Base-by-base conservation (phyloP, 2,113 vertebrate genomes). In the Sinocyclocheilus anshuiensis region DNA sequence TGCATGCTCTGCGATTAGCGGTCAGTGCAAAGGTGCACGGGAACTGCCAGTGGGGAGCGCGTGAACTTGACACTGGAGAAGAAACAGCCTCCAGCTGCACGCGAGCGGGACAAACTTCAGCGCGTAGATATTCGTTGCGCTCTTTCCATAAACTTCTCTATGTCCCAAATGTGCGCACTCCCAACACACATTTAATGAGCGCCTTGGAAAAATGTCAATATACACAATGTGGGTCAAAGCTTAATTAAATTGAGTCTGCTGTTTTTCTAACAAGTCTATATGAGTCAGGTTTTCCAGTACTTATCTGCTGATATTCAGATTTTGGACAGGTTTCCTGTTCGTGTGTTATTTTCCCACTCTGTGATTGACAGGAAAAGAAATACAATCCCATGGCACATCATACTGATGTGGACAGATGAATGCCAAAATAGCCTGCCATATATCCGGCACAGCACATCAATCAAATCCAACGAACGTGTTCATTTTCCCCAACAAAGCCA, bases 201-300 rank as follows among this genome's bases (percentile, higher is more conserved):
- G 2, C 10, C 50, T 53, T 45, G 75, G 63, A 87, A 74, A 74
- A 29, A 57, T 39, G 4, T 36, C 10, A 10, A 7, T 29, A 57
- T 69, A 11, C 22, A 69, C 48, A 78, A 78, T 79, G 61, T 61
- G 75, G 86, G 75, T 84, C 75, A 84, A 74, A 84, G 75, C 24
- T 79, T 71, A 78, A 84, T 84, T 84, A 48, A 83, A 74, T 78
- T 33, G 39, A 67, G 22, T 83, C 6, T 10, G 18, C 12, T 69
- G 63, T 83, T 69, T n/a, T 53, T 53, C 45, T 22, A 71, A 71
- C 8, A 5, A 82, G 20, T 82, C 42, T 29, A 15, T 50, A 22
- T 55, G 81, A 72, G 42, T 72, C 65, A 57, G 2, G 45, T 72
- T 83, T 57, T n/a, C 65, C 81, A 72, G 18, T 29, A 55, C 45